These are phyloP conservation scores for Denticeps clupeoides DNA, from an alignment of 2,797 vertebrate genomes.

Conservation along the genomic window DNA sequence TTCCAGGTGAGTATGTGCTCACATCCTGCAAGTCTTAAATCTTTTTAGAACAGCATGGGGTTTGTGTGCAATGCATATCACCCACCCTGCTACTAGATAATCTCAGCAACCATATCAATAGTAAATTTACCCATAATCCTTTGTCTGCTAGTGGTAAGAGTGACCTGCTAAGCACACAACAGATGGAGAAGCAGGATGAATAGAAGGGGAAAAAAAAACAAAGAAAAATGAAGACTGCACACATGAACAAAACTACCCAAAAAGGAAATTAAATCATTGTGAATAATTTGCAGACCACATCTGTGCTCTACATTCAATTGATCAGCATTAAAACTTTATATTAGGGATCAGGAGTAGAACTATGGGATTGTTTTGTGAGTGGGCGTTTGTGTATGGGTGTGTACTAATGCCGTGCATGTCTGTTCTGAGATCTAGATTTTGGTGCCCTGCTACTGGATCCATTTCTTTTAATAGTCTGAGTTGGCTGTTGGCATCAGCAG, in stretches of 20 bases:
- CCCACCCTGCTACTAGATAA: background rate
- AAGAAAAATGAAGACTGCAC: no score
- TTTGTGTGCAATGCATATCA: no score
- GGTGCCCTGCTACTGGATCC: conserved; percentile 44
- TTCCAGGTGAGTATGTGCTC: no score
- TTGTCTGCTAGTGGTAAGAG: background rate
- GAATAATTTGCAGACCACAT: no score
- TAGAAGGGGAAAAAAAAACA: no score
- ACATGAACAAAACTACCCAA: no score
- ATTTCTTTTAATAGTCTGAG: conserved; percentile 53
- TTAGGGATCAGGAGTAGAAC: no score
- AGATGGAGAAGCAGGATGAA: background rate
- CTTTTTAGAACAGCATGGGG: no score
- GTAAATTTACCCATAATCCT: background rate
- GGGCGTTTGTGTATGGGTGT: conserved; percentile 7
- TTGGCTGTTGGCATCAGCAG: conserved; percentile 30
- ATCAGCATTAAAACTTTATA: no score
- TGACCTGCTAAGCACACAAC: background rate
- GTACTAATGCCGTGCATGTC: conserved; percentile 6
- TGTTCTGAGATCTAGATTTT: conserved; percentile 51
- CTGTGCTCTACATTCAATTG: no score
- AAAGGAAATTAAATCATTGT: no score
- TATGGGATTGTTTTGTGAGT: conserved; percentile 7
- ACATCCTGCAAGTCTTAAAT: no score
- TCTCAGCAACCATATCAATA: background rate